Evolutionary conservation across 2,113 vertebrate species (phyloP).

Genomic region (Dipodomys ordii): DNA sequence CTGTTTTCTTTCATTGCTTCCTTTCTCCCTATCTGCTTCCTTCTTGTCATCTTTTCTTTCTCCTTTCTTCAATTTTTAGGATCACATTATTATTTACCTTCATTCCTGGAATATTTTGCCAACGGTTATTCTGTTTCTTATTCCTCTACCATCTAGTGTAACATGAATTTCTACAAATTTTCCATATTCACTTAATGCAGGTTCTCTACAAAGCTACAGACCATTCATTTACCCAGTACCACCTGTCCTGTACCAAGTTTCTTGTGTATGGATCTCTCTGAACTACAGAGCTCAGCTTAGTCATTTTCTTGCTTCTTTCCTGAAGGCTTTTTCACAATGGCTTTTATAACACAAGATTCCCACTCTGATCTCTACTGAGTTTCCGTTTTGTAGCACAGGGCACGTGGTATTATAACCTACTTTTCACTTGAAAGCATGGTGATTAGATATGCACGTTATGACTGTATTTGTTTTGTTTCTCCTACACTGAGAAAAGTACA

Average conservation of each 20-base stretch:
- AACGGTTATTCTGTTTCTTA: neutral
- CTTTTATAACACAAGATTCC: neutral
- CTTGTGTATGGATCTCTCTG: neutral
- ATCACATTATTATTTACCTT: neutral
- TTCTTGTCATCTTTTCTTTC: too few relatives aligned
- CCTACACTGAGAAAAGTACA: accelerated
- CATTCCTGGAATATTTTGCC: neutral
- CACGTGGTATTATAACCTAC: accelerated
- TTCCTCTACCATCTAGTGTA: neutral
- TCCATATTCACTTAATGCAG: neutral
- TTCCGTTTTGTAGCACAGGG: neutral
- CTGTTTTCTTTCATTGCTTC: neutral
- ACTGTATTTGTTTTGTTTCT: too few relatives aligned
- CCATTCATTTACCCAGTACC: neutral
- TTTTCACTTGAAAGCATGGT: neutral
- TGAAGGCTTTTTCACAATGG: neutral
- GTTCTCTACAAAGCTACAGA: accelerated
- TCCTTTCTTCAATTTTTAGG: neutral
- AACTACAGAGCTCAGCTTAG: neutral
- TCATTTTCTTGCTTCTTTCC: neutral
- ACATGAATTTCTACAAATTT: neutral
- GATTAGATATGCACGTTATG: neutral
- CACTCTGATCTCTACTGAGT: neutral
- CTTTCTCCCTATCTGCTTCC: neutral
- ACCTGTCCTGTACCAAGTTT: neutral